Percentiles rank a stretch among this genome's conserved stretches.
Conservation (phyloP, 2,797 vertebrate species). For the Ataeniobius toweri region DNA sequence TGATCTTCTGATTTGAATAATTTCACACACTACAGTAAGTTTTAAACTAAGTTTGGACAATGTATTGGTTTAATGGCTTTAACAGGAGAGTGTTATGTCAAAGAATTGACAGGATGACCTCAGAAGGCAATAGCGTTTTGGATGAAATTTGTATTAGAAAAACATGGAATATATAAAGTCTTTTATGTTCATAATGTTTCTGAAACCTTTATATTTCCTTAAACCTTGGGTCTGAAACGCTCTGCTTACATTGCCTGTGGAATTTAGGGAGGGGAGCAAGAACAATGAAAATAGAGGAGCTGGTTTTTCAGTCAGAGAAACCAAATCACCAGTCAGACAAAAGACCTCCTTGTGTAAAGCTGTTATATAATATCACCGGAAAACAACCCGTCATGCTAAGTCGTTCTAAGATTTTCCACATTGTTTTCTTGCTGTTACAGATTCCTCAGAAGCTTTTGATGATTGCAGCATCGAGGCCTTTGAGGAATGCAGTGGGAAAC, state of each 20-base stretch:
- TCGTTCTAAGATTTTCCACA: slow-evolving; percentile 1
- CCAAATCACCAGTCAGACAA: slow-evolving; percentile 73
- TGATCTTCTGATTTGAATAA: not conserved
- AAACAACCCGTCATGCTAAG: slow-evolving; percentile 36
- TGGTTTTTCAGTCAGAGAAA: slow-evolving; percentile 72
- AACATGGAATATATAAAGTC: not conserved
- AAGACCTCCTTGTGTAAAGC: slow-evolving; percentile 48
- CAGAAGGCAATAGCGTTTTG: not conserved
- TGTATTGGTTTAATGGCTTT: not conserved
- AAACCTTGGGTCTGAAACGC: not conserved
- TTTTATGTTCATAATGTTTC: not conserved
- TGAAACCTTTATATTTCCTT: not conserved
- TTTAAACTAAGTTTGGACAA: not conserved
- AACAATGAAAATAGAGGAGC: slow-evolving; percentile 59
- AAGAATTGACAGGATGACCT: not conserved
- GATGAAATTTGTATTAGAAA: slow-evolving; percentile 6
- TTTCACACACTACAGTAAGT: not conserved
- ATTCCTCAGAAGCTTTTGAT: slow-evolving; percentile 10
- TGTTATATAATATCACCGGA: slow-evolving; percentile 64
- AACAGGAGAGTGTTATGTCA: slow-evolving; percentile 31
- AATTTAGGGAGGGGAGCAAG: slow-evolving; percentile 69
- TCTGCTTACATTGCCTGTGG: slow-evolving; percentile 52
- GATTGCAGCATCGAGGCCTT: slow-evolving; percentile 1
- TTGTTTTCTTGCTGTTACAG: slow-evolving; percentile 30
- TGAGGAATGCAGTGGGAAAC: slow-evolving; percentile 16